Evolutionary conservation across 2,888 invertebrate species (phyloP).

Genomic region (Frankliniella intonsa): DNA sequence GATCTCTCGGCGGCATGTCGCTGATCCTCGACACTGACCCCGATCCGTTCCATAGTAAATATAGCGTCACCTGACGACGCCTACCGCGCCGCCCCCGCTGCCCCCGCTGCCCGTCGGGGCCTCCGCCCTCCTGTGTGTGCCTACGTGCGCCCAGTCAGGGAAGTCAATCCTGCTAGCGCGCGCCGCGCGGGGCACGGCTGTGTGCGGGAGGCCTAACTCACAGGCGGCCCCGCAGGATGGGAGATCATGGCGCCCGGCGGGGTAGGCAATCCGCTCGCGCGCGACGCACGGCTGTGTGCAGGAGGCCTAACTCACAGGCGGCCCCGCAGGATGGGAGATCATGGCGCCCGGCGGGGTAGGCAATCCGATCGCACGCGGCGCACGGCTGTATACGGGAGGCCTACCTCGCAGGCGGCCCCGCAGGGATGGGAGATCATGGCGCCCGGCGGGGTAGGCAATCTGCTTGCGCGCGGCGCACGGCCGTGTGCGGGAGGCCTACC

Average conservation of each 20-base stretch:
- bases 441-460: background rate
- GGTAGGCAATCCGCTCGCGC: too few species aligned
- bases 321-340: too few species aligned
- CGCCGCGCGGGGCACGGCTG: background rate
- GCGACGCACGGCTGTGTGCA: background rate
- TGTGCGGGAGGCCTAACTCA: background rate
- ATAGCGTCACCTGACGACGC: background rate
- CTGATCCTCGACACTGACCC: conserved; percentile 13
- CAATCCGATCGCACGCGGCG: too few species aligned
- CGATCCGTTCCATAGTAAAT: conserved; percentile 8
- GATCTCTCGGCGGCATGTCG: background rate
- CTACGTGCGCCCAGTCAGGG: background rate
- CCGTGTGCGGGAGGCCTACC: background rate
- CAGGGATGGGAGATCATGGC: too few species aligned
- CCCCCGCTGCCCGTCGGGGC: background rate
- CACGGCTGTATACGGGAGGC: background rate
- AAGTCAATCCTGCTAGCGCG: too few species aligned
- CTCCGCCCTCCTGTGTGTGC: background rate
- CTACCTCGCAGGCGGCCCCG: too few species aligned
- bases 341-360: too few species aligned
- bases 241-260: too few species aligned
- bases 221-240: too few species aligned
- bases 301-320: too few species aligned
- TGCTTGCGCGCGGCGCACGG: background rate
- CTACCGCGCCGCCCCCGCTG: background rate